Evolutionary conservation across 2,888 invertebrate genomes (phyloP).

Genomic region (Himalopsyche tibetana): DNA sequence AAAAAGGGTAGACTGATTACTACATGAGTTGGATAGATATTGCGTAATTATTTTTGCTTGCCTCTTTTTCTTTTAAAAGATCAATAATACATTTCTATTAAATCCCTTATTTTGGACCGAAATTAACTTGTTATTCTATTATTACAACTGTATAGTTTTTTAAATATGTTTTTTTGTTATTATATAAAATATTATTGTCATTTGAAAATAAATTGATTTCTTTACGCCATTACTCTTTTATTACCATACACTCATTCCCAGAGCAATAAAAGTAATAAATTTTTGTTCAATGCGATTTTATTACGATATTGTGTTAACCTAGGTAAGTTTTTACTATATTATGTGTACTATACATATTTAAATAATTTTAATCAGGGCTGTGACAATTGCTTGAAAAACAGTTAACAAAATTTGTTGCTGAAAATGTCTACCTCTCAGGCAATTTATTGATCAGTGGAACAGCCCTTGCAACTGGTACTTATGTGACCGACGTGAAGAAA

Average conservation of each 20-base stretch:
- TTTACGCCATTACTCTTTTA: neutral
- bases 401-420: too few relatives aligned
- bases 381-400: too few relatives aligned
- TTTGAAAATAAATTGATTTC: slow-evolving; percentile 20
- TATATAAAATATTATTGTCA: neutral
- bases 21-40: slow-evolving; percentile 52
- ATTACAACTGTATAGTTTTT: neutral
- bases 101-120: neutral
- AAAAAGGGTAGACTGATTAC: slow-evolving; percentile 56
- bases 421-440: too few relatives aligned
- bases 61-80: slow-evolving; percentile 54
- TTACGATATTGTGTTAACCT: too few relatives aligned
- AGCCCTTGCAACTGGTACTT: too few relatives aligned
- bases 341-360: too few relatives aligned
- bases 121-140: neutral
- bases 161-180: neutral
- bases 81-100: slow-evolving; percentile 42
- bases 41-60: slow-evolving; percentile 54
- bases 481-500: too few relatives aligned
- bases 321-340: too few relatives aligned
- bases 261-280: too few relatives aligned
- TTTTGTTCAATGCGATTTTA: too few relatives aligned
- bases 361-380: too few relatives aligned
- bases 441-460: too few relatives aligned
- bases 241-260: neutral